Conservation (phyloP, 2,797 vertebrate genomes). For the Aplochiton taeniatus region DNA sequence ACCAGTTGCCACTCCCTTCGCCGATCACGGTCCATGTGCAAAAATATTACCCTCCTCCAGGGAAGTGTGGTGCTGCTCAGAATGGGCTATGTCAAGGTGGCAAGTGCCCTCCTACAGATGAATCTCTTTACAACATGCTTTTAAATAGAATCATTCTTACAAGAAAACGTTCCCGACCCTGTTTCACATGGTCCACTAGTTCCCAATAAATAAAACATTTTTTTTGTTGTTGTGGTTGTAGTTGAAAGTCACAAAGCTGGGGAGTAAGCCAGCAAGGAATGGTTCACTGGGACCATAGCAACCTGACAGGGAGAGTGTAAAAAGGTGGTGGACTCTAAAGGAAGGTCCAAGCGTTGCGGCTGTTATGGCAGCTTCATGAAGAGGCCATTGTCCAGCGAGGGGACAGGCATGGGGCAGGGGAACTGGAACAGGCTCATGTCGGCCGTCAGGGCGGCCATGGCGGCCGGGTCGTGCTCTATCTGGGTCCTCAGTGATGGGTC, state of each 20-base stretch:
- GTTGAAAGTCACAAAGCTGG: constrained; percentile 17
- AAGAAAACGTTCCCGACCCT: constrained; percentile 69
- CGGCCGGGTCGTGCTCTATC: constrained; percentile 95
- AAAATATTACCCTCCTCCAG: constrained; percentile 53
- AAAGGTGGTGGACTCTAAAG: no score
- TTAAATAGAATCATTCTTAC: constrained; percentile 52
- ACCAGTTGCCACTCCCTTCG: constrained; percentile 54
- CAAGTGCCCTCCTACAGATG: constrained; percentile 56
- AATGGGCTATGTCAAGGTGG: constrained; percentile 55
- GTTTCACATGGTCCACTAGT: constrained; percentile 55
- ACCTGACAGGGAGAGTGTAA: constrained; percentile 23
- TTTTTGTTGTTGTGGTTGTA: constrained; percentile 20
- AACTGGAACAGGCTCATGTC: constrained; percentile 96
- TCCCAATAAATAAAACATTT: constrained; percentile 66
- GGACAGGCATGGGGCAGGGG: constrained; percentile 89
- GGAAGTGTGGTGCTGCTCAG: constrained; percentile 57
- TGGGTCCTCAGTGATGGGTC: constrained; percentile 94
- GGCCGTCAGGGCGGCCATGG: constrained; percentile 93
- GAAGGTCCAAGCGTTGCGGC: not conserved
- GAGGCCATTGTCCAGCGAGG: constrained; percentile 90
- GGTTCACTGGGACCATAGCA: constrained; percentile 40
- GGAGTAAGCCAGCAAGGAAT: constrained; percentile 42
- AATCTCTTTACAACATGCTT: constrained; percentile 79
- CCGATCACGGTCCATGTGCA: constrained; percentile 72
- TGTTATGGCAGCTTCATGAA: constrained; percentile 82